Conservation (phyloP, 2,888 invertebrate species). For the Prosapia bicincta region DNA sequence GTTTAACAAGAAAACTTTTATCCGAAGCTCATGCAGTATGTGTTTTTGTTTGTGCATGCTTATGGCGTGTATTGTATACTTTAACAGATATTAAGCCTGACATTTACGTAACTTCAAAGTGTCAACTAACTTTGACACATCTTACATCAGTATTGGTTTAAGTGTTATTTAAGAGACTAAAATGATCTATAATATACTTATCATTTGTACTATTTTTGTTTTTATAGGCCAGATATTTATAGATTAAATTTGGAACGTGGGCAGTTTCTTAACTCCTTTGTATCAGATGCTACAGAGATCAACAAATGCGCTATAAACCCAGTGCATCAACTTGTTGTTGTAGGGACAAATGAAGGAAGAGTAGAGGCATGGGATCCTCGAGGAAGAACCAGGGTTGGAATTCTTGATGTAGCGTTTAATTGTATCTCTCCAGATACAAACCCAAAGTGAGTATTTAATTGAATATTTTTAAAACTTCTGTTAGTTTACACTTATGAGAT, state of each 20-base stretch:
- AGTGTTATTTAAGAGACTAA: slow-evolving; percentile 12
- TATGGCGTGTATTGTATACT: too few relatives aligned
- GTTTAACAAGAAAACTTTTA: too few relatives aligned
- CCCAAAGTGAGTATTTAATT: slow-evolving; percentile 46
- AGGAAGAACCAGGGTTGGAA: slow-evolving; percentile 67
- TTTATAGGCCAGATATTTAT: slow-evolving; percentile 75
- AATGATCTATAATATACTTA: background rate
- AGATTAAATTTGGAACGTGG: slow-evolving; percentile 94
- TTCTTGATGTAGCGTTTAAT: slow-evolving; percentile 77
- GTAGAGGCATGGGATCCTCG: slow-evolving; percentile 98
- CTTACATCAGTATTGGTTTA: too few relatives aligned
- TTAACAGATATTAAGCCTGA: too few relatives aligned
- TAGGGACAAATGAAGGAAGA: slow-evolving; percentile 86
- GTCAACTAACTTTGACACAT: too few relatives aligned
- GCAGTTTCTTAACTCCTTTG: slow-evolving; percentile 83
- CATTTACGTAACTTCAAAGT: too few relatives aligned
- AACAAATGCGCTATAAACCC: slow-evolving; percentile 86
- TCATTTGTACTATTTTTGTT: too few relatives aligned
- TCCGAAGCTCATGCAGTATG: too few relatives aligned
- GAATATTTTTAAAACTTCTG: too few relatives aligned
- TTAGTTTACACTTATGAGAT: too few relatives aligned
- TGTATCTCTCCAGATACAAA: slow-evolving; percentile 52
- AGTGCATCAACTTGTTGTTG: slow-evolving; percentile 79
- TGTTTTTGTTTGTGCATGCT: too few relatives aligned
- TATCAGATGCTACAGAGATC: slow-evolving; percentile 57